Base-by-base conservation (phyloP, 2,797 vertebrate species). In the Emys orbicularis region DNA sequence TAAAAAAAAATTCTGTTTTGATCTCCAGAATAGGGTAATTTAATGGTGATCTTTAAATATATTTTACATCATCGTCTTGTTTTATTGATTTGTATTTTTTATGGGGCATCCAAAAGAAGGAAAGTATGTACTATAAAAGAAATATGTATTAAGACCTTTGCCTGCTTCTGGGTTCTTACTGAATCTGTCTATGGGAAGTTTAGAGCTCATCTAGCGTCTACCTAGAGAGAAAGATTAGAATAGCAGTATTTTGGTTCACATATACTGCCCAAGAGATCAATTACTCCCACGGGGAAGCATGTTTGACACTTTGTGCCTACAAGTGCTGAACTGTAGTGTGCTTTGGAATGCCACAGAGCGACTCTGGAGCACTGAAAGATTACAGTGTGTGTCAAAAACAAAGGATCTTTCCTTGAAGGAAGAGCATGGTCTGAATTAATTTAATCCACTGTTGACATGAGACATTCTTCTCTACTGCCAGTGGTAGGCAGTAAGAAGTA, bases 81-180 rank as follows among this genome's bases (percentile, higher is more conserved):
- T 87, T 90, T 56, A n/a, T 80, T 57, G 31, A 3, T 21, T 25
- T 87, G 12, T 59, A 90, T 31, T 76, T 31, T 54, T 31, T 49
- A 87, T 29, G 27, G 25, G 1, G 2, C 79, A 81, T 8, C 0
- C 1, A 34, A 49, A 89, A 84, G 82, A 61, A n/a, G 29, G 68
- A 87, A 91, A 81, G 27, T 56, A 56, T 0, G 1, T 6, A 37
- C 68, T 56, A 49, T 81, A 34, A 89, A 65, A 0, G 47, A 41
- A 81, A 88, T 59, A 10, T 5, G 0, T 8, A 7, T 61, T 83
- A 34, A 90, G 41, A 81, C 52, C 57, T 0, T 0, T 57, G 61
- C 83, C 52, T 68, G 25, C 27, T 92, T 15, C 68, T 87, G 88
- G 86, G 41, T 80, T 89, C 79, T 49, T 54, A 82, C 34, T 68